These are phyloP conservation scores for Zaprionus taronus DNA, from an alignment of 1,140 invertebrate genomes.

Conservation along the genomic window DNA sequence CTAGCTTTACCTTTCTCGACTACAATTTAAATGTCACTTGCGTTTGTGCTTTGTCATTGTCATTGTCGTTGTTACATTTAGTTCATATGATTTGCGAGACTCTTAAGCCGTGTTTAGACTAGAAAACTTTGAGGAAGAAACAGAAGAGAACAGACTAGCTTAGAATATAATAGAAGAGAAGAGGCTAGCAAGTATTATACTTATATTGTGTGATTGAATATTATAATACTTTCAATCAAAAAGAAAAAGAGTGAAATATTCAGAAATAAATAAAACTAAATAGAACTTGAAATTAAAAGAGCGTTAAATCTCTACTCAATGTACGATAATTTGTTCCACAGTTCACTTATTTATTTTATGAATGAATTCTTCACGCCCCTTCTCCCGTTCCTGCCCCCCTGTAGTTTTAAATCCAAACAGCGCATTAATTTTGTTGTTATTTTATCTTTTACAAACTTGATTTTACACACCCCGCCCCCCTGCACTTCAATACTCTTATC, in stretches of 20 bases:
- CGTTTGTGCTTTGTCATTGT: constrained; percentile 70
- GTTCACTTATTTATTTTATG: constrained; percentile 20
- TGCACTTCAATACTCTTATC: constrained; percentile 34
- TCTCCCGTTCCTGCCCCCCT: no score
- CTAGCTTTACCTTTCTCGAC: background rate
- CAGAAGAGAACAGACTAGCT: background rate
- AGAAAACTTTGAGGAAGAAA: background rate
- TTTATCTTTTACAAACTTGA: constrained; percentile 62
- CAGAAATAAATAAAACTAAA: background rate
- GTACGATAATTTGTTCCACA: background rate
- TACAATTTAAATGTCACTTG: constrained; percentile 59
- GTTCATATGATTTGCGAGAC: constrained; percentile 45
- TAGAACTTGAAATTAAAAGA: background rate
- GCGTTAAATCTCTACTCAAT: background rate
- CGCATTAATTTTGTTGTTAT: constrained; percentile 10
- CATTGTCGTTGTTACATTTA: constrained; percentile 45
- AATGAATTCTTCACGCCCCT: background rate
- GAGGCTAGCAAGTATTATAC: no score
- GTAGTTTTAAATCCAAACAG: background rate
- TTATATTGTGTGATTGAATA: no score
- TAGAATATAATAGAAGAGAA: no score
- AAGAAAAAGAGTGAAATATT: background rate
- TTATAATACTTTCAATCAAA: background rate
- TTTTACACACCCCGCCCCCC: constrained; percentile 49
- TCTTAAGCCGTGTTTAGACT: constrained; percentile 6